Percentiles rank a stretch among this genome's conserved stretches.
These are phyloP conservation scores for Monochamus alternatus DNA, from an alignment of 2,888 invertebrate species.

Conservation along the genomic window DNA sequence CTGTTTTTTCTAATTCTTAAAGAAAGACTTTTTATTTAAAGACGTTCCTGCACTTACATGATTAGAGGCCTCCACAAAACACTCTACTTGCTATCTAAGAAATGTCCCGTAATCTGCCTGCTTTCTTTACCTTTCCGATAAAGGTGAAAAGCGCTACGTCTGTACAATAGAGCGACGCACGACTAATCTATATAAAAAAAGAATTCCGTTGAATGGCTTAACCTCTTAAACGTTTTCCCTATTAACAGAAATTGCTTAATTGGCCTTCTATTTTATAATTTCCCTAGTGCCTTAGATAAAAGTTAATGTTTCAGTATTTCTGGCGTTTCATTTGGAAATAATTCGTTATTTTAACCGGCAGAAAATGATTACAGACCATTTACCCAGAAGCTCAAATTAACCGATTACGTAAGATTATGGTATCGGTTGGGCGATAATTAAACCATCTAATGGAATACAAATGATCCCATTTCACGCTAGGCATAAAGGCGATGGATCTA, in stretches of 20 bases:
- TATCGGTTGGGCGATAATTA: constrained; percentile 1
- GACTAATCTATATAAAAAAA: constrained; percentile 1
- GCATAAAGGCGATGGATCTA: background rate
- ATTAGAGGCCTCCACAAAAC: constrained; percentile 16
- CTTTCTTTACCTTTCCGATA: constrained; percentile 11
- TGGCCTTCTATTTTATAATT: constrained; percentile 27
- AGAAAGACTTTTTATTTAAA: background rate
- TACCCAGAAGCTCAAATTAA: constrained; percentile 3
- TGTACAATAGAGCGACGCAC: background rate
- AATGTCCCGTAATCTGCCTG: constrained; percentile 17
- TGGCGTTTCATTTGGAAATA: constrained; percentile 7
- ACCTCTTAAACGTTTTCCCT: background rate
- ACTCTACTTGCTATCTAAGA: constrained; percentile 26
- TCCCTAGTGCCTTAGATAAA: constrained; percentile 16
- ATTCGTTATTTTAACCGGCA: constrained; percentile 10
- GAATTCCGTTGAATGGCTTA: constrained; percentile 3
- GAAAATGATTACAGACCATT: constrained; percentile 7
- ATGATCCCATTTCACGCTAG: constrained; percentile 1
- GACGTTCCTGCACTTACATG: constrained; percentile 1
- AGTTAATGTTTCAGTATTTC: background rate
- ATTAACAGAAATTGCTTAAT: constrained; percentile 22
- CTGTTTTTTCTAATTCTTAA: no score
- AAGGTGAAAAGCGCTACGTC: constrained; percentile 11
- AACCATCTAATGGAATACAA: background rate
- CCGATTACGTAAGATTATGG: constrained; percentile 1